Conservation (phyloP, 2,113 vertebrate species). For the Miniopterus natalensis region DNA sequence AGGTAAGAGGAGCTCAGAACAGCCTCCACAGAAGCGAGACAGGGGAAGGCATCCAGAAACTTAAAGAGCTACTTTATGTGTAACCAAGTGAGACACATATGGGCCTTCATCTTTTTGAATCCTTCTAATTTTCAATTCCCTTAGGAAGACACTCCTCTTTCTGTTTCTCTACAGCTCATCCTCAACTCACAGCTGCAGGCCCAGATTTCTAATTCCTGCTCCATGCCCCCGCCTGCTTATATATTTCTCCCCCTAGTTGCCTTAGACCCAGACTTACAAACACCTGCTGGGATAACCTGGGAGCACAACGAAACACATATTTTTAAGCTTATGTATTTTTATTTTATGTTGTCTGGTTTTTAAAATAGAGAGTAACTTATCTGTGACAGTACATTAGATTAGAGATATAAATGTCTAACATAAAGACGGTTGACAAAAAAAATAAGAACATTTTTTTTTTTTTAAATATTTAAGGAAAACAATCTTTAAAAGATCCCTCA, state of each 20-base stretch:
- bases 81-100: background rate
- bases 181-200: background rate
- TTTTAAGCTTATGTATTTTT: background rate
- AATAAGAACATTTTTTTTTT: background rate
- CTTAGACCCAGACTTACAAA: background rate
- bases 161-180: background rate
- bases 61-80: background rate
- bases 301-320: background rate
- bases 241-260: background rate
- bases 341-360: background rate
- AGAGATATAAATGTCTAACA: background rate
- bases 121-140: background rate
- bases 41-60: background rate
- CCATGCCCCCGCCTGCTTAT: background rate
- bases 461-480: background rate
- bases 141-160: background rate
- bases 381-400: background rate
- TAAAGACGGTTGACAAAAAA: background rate
- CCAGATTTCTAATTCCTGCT: background rate
- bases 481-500: background rate
- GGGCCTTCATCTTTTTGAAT: background rate
- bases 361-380: background rate
- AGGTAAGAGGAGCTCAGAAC: background rate
- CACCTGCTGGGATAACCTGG: background rate
- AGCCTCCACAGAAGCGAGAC: background rate